Evolutionary conservation across 2,113 vertebrate species (phyloP), one percentile per base, ranked within the genome.

Genomic region (Ophthalmolycus amberensis): DNA sequence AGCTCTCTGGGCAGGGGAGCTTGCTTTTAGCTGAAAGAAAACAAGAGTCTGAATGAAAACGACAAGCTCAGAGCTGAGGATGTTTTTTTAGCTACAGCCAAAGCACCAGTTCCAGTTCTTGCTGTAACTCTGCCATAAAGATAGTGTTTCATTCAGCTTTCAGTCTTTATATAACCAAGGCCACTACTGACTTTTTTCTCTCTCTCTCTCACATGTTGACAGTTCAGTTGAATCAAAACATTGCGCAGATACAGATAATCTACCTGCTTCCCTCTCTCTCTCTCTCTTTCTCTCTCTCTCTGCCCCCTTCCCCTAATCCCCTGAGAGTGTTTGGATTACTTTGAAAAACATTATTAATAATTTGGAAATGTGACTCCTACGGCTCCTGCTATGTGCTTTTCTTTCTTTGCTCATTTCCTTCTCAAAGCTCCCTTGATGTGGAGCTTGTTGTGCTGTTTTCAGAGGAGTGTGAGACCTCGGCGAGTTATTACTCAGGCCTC

Each of bases 291-390:
- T 42, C 56, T 68, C 79, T 71, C 27, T 38, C 58, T 63, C 42
- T 69, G 42, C 77, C 75, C 75, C 88, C 74, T 80, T 54, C 40
- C 65, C 71, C 66, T 79, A 89, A 88, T 90, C 84, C 86, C 74
- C 22, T 10, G 74, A 82, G 88, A 92, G 89, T 93, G 88, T 91
- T 91, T 92, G 79, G 84, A 92, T 91, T 91, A 91, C 89, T 88
- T 89, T 90, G 80, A 92, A 93, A 94, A 91, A 90, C 89, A 92
- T 90, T 92, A 92, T 92, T 90, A 93, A 92, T 91, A 91, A 92
- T 90, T 91, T 90, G 80, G 87, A 92, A 90, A 91, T 93, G 86
- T 84, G 85, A 87, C 87, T 90, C 74, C 84, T 89, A 83, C 20
- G 70, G 74, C 90, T 89, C 92, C 90, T 88, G 82, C 87, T 91